phyloP scores from a whole-genome alignment of 2,797 vertebrate genomes.

The Meriones psammophilus region DNA sequence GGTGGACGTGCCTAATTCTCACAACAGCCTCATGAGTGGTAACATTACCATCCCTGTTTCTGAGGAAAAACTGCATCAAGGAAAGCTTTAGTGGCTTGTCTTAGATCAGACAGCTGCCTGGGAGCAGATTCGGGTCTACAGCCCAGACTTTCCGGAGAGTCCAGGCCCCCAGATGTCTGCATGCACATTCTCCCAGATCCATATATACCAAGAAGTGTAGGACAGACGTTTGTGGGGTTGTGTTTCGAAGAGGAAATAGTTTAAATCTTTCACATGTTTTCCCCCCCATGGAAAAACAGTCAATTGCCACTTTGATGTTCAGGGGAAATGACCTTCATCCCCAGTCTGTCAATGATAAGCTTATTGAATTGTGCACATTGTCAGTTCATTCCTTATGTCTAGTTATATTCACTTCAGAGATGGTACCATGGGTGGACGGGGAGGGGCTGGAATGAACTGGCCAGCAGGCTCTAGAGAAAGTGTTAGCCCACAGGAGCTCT shows the following conservation, averaged over 20 bases:
- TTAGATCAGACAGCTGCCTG: accelerated
- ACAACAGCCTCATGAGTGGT: neutral
- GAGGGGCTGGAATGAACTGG: neutral
- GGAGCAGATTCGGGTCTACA: neutral
- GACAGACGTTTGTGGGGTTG: accelerated
- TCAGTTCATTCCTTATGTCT: no score
- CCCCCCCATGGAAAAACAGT: neutral
- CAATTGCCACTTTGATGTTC: neutral
- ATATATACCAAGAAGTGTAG: accelerated
- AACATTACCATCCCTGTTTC: no score
- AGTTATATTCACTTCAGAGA: neutral
- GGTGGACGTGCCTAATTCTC: accelerated
- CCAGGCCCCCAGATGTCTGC: neutral
- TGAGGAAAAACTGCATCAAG: neutral
- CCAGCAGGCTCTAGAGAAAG: neutral
- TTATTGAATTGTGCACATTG: accelerated
- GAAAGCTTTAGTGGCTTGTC: no score
- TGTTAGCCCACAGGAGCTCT: neutral
- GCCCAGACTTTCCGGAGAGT: neutral
- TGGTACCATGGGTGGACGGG: neutral
- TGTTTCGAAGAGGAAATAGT: neutral
- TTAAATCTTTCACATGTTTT: neutral
- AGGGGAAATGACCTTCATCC: neutral
- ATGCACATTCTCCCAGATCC: accelerated
- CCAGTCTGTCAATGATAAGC: neutral